These are phyloP conservation scores for Heterotis niloticus DNA, from an alignment of 2,113 vertebrate species.

Conservation along the genomic window DNA sequence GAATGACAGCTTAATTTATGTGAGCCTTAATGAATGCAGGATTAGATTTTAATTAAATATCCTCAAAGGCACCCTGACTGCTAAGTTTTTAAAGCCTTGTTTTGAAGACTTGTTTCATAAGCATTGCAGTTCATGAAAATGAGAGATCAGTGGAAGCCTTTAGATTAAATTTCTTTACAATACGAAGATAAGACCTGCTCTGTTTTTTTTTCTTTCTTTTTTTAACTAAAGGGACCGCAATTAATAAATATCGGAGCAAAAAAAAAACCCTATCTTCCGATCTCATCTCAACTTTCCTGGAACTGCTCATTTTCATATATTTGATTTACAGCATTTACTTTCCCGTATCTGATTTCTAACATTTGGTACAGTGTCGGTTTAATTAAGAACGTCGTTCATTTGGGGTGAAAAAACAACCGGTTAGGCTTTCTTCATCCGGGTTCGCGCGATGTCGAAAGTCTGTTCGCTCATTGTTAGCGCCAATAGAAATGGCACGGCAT, in stretches of 20 bases:
- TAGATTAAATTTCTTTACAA: constrained; percentile 81
- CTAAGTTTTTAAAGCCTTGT: constrained; percentile 99
- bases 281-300: constrained; percentile 80
- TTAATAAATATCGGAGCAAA: constrained; percentile 75
- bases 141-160: constrained; percentile 81
- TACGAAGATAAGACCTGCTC: constrained; percentile 87
- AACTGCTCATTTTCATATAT: constrained; percentile 80
- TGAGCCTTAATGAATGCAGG: constrained; percentile 99
- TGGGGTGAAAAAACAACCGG: constrained; percentile 64
- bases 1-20: constrained; percentile 99
- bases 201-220: too few relatives aligned
- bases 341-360: constrained; percentile 73
- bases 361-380: constrained; percentile 77
- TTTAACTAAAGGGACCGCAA: constrained; percentile 76
- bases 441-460: constrained; percentile 62
- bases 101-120: constrained; percentile 99
- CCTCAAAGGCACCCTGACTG: constrained; percentile 99
- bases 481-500: constrained; percentile 70
- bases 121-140: constrained; percentile 89
- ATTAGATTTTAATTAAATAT: constrained; percentile 99
- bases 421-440: constrained; percentile 74
- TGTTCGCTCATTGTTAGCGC: constrained; percentile 71
- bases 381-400: constrained; percentile 78
- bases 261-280: constrained; percentile 71
- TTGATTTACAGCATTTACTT: constrained; percentile 80